These are phyloP conservation scores for Falcunculus frontatus DNA, from an alignment of 2,113 vertebrate species.

Conservation along the genomic window DNA sequence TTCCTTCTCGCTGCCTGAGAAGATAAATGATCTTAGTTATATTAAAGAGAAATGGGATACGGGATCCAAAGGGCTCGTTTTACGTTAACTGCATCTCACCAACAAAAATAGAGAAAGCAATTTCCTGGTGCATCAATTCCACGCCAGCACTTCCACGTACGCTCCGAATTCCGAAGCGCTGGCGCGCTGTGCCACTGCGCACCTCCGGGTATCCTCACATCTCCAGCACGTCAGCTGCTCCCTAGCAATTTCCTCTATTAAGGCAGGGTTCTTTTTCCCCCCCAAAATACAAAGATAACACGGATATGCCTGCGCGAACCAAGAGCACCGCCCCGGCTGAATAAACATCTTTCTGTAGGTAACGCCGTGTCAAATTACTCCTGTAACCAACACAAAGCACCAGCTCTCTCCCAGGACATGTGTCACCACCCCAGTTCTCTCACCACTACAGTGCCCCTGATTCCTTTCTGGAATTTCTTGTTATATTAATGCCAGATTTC, in stretches of 20 bases:
- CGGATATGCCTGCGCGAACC: background rate
- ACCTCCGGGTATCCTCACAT: background rate
- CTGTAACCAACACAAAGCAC: background rate
- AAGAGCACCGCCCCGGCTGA: background rate
- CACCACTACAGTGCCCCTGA: background rate
- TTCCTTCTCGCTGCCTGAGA: background rate
- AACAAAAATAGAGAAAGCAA: background rate
- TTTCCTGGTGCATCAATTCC: conserved; percentile 37
- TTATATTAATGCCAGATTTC: background rate
- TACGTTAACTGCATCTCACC: background rate
- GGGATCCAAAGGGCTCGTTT: background rate
- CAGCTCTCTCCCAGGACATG: background rate
- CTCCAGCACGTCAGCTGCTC: background rate
- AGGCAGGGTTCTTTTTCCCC: background rate
- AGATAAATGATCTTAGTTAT: conserved; percentile 23
- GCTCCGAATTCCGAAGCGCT: background rate
- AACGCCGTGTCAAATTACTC: background rate
- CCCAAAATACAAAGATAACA: background rate
- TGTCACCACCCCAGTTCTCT: background rate
- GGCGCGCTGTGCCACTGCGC: rapidly evolving
- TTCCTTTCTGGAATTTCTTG: background rate
- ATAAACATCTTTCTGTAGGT: background rate
- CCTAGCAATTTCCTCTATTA: background rate
- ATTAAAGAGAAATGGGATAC: conserved; percentile 6
- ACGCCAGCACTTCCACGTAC: background rate